Evolutionary conservation across 2,888 invertebrate species (phyloP).

Genomic region (Prenolepis imparis): DNA sequence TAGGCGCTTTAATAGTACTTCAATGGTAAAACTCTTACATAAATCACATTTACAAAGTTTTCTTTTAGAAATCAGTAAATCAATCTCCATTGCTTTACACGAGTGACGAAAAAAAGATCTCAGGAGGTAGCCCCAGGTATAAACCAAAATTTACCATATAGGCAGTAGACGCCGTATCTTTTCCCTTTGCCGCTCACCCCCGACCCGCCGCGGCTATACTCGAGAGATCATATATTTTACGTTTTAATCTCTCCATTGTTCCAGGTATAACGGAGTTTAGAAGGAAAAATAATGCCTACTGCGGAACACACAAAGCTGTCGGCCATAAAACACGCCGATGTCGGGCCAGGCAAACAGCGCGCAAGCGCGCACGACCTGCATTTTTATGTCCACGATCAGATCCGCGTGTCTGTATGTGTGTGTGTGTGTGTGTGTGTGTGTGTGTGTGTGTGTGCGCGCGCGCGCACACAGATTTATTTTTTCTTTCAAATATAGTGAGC

Average conservation of each 20-base stretch:
- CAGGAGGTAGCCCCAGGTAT: conserved; percentile 70
- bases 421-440: neutral
- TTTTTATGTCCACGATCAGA: conserved; percentile 84
- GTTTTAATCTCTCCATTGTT: conserved; percentile 86
- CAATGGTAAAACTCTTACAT: neutral
- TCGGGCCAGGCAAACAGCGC: conserved; percentile 77
- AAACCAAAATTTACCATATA: conserved; percentile 76
- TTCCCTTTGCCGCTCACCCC: conserved; percentile 24
- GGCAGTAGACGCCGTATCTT: conserved; percentile 59
- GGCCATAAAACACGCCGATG: conserved; percentile 85
- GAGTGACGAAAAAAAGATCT: conserved; percentile 67
- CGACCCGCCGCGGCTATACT: conserved; percentile 69
- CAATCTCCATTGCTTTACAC: conserved; percentile 55
- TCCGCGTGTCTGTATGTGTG: conserved; percentile 61
- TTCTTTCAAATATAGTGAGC: conserved; percentile 79
- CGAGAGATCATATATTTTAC: conserved; percentile 84
- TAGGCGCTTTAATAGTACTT: neutral
- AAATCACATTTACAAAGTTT: conserved; percentile 25
- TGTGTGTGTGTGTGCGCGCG: neutral
- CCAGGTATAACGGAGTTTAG: conserved; percentile 86
- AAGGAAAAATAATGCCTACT: conserved; percentile 86
- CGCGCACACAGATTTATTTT: conserved; percentile 82
- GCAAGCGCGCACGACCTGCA: conserved; percentile 84
- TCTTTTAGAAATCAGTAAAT: conserved; percentile 59
- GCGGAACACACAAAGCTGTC: conserved; percentile 85